These are phyloP conservation scores for Trichonephila inaurata DNA, from an alignment of 1,140 invertebrate genomes.

Conservation along the genomic window DNA sequence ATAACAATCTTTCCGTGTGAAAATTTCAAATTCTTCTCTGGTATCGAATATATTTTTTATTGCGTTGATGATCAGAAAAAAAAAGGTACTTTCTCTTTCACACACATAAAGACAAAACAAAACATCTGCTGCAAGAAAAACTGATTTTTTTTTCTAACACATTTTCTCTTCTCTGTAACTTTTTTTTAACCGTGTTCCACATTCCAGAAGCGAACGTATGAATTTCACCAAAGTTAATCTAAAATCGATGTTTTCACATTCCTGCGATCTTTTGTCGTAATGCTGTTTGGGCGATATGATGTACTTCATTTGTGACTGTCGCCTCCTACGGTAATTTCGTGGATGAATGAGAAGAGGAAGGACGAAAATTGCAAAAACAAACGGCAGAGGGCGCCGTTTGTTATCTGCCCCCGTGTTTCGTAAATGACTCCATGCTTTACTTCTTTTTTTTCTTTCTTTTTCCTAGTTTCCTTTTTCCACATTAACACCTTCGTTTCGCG, in stretches of 20 bases:
- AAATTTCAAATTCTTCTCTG: constrained; percentile 10
- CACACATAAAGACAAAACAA: constrained; percentile 31
- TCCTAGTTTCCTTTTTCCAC: constrained; percentile 3
- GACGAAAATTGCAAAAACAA: constrained; percentile 53
- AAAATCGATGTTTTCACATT: constrained; percentile 56
- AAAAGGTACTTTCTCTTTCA: neutral
- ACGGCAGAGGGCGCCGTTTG: constrained; percentile 49
- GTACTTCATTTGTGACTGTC: constrained; percentile 63
- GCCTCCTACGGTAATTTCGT: constrained; percentile 41
- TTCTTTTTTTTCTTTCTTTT: neutral
- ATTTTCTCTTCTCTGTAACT: neutral
- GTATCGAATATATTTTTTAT: neutral
- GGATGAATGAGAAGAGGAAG: constrained; percentile 39
- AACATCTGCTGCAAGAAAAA: constrained; percentile 31
- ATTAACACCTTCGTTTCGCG: constrained; percentile 33
- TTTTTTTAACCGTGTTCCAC: neutral
- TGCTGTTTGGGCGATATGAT: constrained; percentile 50
- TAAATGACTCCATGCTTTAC: constrained; percentile 28
- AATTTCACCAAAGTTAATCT: constrained; percentile 62
- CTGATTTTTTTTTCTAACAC: neutral
- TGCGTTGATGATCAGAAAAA: constrained; percentile 5
- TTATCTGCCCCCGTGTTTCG: constrained; percentile 30
- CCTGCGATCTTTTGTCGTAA: constrained; percentile 52
- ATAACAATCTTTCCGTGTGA: constrained; percentile 17
- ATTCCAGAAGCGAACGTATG: constrained; percentile 39